Percentiles rank a stretch among this genome's conserved stretches.
Conservation (phyloP, 2,113 vertebrate species). For the Hippolais icterina region DNA sequence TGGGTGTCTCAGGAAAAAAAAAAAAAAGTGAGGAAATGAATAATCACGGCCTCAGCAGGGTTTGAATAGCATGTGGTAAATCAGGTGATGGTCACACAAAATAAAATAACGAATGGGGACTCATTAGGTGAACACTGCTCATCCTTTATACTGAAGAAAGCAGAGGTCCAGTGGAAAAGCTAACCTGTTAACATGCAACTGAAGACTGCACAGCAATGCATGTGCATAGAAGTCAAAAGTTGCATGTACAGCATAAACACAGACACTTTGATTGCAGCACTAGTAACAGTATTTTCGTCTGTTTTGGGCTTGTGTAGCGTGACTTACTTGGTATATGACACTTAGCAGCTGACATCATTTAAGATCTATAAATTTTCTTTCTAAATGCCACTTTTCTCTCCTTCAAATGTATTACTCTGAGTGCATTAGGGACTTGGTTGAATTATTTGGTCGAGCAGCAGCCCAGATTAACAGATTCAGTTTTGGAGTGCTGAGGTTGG, state of each 20-base stretch:
- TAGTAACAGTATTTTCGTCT: not conserved
- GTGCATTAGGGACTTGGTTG: not conserved
- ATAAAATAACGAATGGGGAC: not conserved
- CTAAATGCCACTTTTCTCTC: not conserved
- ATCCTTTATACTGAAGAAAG: not conserved
- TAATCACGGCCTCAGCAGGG: not conserved
- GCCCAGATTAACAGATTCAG: not conserved
- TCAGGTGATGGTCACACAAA: not conserved
- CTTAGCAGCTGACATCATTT: not conserved
- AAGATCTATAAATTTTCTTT: not conserved
- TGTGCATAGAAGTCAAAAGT: not conserved
- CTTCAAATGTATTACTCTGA: not conserved
- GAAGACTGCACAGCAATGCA: not conserved
- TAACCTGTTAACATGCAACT: not conserved
- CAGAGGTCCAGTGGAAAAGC: not conserved
- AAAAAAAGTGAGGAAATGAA: not conserved
- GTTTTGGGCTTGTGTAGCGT: rapidly evolving
- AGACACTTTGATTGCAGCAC: not conserved
- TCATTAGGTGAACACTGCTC: not conserved
- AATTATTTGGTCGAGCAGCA: not conserved
- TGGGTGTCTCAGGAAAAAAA: not conserved
- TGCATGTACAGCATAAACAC: not conserved
- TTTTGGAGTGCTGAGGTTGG: not conserved
- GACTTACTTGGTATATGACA: not conserved
- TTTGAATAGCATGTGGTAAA: not conserved